Conservation (phyloP, 2,797 vertebrate species). For the Poecile montanus region DNA sequence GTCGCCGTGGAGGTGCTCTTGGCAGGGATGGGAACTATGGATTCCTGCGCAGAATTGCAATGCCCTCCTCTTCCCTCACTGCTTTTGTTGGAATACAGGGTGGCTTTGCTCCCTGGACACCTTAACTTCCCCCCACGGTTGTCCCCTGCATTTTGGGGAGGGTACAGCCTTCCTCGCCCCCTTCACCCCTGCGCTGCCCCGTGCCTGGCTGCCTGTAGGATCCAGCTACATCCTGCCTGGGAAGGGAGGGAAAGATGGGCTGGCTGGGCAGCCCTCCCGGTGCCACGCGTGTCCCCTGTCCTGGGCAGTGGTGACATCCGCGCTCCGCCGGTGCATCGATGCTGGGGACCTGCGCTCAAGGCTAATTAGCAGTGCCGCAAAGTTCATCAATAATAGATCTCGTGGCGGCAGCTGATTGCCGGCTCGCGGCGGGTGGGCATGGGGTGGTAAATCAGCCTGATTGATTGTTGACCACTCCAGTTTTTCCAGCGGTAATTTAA, state of each 20-base stretch:
- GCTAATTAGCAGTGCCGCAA: slow-evolving; percentile 84
- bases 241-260: neutral
- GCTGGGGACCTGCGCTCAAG: slow-evolving; percentile 46
- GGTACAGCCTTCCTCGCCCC: neutral
- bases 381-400: slow-evolving; percentile 88
- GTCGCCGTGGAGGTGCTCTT: neutral
- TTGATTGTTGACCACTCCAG: slow-evolving; percentile 74
- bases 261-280: neutral
- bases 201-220: neutral
- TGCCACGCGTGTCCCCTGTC: neutral
- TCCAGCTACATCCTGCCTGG: fast-evolving
- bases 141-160: neutral
- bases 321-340: neutral
- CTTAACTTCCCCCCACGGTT: fast-evolving
- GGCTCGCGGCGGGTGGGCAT: slow-evolving; percentile 74
- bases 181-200: neutral
- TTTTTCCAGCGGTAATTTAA: slow-evolving; percentile 73
- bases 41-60: neutral
- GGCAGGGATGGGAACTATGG: neutral
- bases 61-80: neutral
- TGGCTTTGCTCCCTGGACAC: neutral
- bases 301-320: neutral
- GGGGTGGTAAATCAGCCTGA: slow-evolving; percentile 76
- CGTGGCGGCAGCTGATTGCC: slow-evolving; percentile 81
- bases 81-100: neutral